A percentile compares a stretch with the other conserved stretches of the same genome.
Evolutionary conservation across 1,140 invertebrate genomes (phyloP).

Genomic region (Drosophila ironensis): DNA sequence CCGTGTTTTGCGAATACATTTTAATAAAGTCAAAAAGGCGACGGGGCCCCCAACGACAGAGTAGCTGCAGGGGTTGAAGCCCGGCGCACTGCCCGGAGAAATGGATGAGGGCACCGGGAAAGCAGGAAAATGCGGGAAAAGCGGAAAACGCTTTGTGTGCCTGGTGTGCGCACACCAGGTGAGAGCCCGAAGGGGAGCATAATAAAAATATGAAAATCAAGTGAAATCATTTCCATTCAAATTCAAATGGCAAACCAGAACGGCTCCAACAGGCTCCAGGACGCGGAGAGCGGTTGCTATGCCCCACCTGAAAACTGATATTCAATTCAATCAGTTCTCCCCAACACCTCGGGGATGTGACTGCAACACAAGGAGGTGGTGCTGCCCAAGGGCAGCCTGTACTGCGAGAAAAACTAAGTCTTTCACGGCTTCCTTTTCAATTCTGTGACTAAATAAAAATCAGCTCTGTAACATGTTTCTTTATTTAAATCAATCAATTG

Average conservation of each 20-base stretch:
- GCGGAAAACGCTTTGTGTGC: not conserved
- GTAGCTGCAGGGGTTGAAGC: slow-evolving; percentile 1
- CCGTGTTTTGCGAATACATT: slow-evolving; percentile 35
- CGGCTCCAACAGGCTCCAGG: not conserved
- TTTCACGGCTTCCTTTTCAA: no score
- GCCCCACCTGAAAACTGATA: slow-evolving; percentile 66
- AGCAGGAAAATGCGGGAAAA: not conserved
- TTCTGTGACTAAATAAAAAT: no score
- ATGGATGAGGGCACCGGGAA: not conserved
- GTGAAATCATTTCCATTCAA: slow-evolving; percentile 78
- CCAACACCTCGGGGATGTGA: slow-evolving; percentile 23
- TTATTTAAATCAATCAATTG: no score
- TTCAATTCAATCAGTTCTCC: slow-evolving; percentile 76
- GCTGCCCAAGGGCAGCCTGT: not conserved
- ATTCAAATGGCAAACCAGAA: slow-evolving; percentile 68
- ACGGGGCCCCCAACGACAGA: slow-evolving; percentile 5
- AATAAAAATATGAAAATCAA: slow-evolving; percentile 77
- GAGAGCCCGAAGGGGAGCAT: slow-evolving; percentile 43
- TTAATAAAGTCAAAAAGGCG: slow-evolving; percentile 54
- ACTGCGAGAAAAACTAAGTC: not conserved
- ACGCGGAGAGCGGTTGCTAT: not conserved
- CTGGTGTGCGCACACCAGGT: no score
- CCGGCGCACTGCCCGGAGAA: not conserved
- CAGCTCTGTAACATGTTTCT: no score
- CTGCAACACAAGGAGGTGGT: no score